phyloP scores from a whole-genome alignment of 1,140 invertebrate species.

The Pogonomyrmex barbatus region DNA sequence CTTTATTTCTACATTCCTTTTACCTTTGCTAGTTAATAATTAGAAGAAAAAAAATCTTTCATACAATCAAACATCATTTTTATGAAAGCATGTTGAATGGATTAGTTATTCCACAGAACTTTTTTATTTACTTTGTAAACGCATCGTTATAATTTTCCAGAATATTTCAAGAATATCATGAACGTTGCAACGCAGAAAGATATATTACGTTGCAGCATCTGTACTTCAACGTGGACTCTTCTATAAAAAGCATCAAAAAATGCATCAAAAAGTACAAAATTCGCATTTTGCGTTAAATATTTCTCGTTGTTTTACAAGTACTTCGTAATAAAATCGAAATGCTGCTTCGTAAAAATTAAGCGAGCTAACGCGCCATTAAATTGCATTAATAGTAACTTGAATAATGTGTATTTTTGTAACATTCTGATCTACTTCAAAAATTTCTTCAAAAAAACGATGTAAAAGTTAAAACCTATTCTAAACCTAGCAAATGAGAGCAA shows the following conservation, averaged over 20 bases:
- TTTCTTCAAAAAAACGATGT: neutral
- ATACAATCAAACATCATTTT: neutral
- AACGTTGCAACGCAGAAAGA: neutral
- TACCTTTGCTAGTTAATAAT: neutral
- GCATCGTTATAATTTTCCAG: conserved; percentile 16
- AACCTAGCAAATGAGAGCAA: neutral
- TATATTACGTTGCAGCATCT: neutral
- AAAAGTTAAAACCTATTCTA: neutral
- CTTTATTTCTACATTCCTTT: neutral
- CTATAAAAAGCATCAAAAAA: neutral
- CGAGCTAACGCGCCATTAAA: conserved; percentile 30
- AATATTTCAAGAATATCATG: conserved; percentile 32
- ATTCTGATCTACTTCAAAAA: neutral
- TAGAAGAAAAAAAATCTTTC: neutral
- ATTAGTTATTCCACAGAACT: conserved; percentile 18
- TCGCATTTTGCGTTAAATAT: conserved; percentile 17
- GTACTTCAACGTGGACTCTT: neutral
- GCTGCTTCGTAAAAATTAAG: conserved; percentile 2
- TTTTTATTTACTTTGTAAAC: conserved; percentile 22
- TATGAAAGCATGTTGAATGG: neutral
- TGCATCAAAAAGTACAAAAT: neutral
- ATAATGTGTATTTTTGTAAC: neutral
- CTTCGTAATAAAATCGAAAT: neutral
- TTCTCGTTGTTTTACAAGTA: neutral
- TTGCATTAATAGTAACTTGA: conserved; percentile 17